Conservation (phyloP, 2,113 vertebrate genomes). For the Ciconia stormi region DNA sequence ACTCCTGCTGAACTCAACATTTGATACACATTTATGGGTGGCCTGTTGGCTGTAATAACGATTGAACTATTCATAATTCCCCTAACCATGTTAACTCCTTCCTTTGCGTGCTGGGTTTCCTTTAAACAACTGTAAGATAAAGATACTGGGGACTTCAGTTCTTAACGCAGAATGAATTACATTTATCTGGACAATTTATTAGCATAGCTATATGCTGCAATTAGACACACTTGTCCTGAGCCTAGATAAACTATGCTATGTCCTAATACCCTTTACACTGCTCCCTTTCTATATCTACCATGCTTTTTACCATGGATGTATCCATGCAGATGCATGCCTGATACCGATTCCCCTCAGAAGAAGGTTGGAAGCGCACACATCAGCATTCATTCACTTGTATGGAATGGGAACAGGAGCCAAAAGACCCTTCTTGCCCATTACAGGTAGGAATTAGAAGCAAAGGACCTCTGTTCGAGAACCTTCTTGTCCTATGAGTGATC, state of each 20-base stretch:
- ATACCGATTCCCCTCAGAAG: not conserved
- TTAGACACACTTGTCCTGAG: not conserved
- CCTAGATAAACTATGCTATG: not conserved
- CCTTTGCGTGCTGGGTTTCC: not conserved
- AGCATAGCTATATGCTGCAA: not conserved
- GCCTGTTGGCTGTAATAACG: slow-evolving; percentile 21
- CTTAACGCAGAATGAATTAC: not conserved
- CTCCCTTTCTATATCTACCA: not conserved
- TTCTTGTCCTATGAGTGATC: not conserved
- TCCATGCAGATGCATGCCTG: not conserved
- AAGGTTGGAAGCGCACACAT: not conserved
- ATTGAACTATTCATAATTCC: slow-evolving; percentile 34
- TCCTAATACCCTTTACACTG: not conserved
- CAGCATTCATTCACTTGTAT: not conserved
- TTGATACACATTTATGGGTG: slow-evolving; percentile 56
- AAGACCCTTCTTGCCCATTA: not conserved
- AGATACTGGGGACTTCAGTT: not conserved
- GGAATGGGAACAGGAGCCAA: not conserved
- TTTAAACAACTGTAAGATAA: not conserved
- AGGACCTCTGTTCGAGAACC: not conserved
- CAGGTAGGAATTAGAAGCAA: not conserved
- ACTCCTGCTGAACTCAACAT: slow-evolving; percentile 62
- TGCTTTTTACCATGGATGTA: not conserved
- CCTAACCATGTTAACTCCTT: slow-evolving; percentile 30
- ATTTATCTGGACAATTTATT: not conserved